phyloP scores from a whole-genome alignment of 2,888 invertebrate genomes.

The Calephelis perditalis region DNA sequence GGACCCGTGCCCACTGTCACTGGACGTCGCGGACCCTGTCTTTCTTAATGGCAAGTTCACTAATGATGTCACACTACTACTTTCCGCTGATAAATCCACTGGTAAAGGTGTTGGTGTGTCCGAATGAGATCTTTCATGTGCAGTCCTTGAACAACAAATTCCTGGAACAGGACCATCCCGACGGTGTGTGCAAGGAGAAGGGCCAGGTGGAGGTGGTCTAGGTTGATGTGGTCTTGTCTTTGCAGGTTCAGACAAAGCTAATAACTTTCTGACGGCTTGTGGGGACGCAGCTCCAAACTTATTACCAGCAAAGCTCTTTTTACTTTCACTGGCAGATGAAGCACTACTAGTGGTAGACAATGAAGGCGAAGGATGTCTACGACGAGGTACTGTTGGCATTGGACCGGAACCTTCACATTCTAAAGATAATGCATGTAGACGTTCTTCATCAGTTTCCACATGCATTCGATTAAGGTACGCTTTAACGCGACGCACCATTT shows the following conservation, averaged over 20 bases:
- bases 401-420: slow-evolving; percentile 90
- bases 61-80: slow-evolving; percentile 95
- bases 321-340: slow-evolving; percentile 89
- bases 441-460: slow-evolving; percentile 94
- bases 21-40: slow-evolving; percentile 94
- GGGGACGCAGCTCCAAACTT: slow-evolving; percentile 95
- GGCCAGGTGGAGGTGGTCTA: slow-evolving; percentile 80
- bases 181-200: slow-evolving; percentile 81
- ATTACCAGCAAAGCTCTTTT: slow-evolving; percentile 78
- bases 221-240: slow-evolving; percentile 94
- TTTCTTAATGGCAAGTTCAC: slow-evolving; percentile 93
- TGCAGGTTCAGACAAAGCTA: slow-evolving; percentile 92
- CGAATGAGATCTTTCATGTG: slow-evolving; percentile 93
- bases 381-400: slow-evolving; percentile 81
- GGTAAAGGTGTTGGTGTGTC: slow-evolving; percentile 91
- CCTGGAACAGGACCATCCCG: slow-evolving; percentile 77
- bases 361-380: slow-evolving; percentile 95
- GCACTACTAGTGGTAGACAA: slow-evolving; percentile 95
- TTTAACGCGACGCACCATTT: slow-evolving; percentile 98
- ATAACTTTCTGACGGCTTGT: slow-evolving; percentile 96
- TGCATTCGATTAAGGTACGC: slow-evolving; percentile 96
- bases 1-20: slow-evolving; percentile 93
- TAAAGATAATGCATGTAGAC: slow-evolving; percentile 91
- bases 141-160: slow-evolving; percentile 75
- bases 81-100: slow-evolving; percentile 95